These are phyloP conservation scores for Caenorhabditis brenneri DNA, from an alignment of 1,140 invertebrate species.

Conservation along the genomic window DNA sequence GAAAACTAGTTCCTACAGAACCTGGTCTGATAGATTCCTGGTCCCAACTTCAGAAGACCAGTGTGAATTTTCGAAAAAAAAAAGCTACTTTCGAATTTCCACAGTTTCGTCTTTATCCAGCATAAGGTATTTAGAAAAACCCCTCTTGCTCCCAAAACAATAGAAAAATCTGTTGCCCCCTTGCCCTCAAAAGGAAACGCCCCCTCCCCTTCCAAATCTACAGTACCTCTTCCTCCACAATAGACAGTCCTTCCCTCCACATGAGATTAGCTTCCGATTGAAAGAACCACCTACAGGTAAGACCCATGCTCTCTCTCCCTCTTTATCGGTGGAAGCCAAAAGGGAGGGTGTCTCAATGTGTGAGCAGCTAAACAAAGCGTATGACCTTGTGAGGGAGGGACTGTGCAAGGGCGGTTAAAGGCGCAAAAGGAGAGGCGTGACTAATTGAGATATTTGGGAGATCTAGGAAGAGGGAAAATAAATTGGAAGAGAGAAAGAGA, in stretches of 20 bases:
- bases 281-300: conserved; percentile 1
- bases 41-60: no score
- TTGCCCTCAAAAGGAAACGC: no score
- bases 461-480: no score
- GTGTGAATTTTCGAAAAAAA: no score
- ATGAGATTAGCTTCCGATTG: background rate
- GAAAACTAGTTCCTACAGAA: no score
- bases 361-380: conserved; percentile 36
- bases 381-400: background rate
- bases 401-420: background rate
- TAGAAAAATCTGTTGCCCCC: background rate
- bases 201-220: background rate
- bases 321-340: background rate
- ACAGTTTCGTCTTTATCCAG: no score
- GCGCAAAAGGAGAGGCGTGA: background rate
- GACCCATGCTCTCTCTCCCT: background rate
- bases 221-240: background rate
- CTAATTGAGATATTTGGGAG: background rate
- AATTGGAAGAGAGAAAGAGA: no score
- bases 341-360: background rate
- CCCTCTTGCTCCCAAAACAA: no score
- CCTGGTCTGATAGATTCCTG: no score
- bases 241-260: background rate
- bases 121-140: background rate
- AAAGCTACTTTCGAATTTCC: no score